Conservation (phyloP, 2,797 vertebrate genomes). For the Cuculus canorus region DNA sequence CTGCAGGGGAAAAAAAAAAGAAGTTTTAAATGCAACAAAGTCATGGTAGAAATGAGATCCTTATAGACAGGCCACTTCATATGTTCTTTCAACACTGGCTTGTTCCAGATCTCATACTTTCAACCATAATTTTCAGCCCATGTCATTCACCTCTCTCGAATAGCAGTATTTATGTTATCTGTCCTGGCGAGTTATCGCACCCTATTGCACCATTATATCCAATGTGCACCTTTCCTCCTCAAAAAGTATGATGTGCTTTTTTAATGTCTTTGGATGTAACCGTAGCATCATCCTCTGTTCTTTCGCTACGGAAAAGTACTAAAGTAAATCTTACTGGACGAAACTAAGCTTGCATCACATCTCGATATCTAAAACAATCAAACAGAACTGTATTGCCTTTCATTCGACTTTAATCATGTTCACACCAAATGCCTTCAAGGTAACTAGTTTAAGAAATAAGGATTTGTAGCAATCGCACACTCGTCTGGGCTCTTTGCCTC, state of each 20-base stretch:
- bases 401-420: neutral
- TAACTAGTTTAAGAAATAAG: neutral
- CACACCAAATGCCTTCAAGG: neutral
- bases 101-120: neutral
- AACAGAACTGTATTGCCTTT: neutral
- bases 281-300: neutral
- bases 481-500: neutral
- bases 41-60: neutral
- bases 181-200: neutral
- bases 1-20: neutral
- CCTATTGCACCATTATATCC: neutral
- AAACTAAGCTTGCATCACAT: neutral
- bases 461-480: conserved; percentile 1
- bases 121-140: neutral
- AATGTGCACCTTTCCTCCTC: neutral
- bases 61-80: neutral
- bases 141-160: neutral
- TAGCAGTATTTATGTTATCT: neutral
- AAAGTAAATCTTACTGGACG: neutral
- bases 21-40: neutral
- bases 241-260: neutral
- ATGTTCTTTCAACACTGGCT: neutral
- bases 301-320: neutral
- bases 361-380: neutral
- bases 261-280: neutral